Evolutionary conservation across 2,888 invertebrate genomes (phyloP), one percentile per base, ranked within the genome.

Genomic region (Celastrina argiolus): DNA sequence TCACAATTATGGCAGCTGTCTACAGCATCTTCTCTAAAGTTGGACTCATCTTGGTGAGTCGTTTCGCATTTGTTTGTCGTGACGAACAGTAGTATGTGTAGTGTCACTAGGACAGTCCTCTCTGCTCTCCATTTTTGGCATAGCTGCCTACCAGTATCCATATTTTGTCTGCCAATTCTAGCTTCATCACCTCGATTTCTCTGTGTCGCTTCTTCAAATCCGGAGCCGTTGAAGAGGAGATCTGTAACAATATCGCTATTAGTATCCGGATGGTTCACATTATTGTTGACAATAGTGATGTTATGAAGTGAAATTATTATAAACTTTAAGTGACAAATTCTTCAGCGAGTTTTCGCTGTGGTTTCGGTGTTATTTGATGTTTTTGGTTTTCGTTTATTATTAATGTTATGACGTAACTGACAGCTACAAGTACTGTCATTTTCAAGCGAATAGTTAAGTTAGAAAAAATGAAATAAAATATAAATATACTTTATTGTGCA

Each of bases 1-100:
- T 80, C 79, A 87, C 88, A 89, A 76, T 76, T 90, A 91, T 90
- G 91, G 90, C 91, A 90, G 77, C 81, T 79, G 81, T 80, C 85
- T 86, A 87, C 71, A 76, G 78, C 78, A 68, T 78, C 75, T 73
- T 78, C 77, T 71, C 70, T 71, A 72, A 81, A 79, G 80, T 82
- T 87, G 71, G 77, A 74, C 70, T 76, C 73, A 68, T 78, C 74
- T 69, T 76, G 76, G 71, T 79, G 73, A 72, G 76, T 67, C 70
- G 76, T 78, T 75, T 84, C 81, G 76, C 87, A 81, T 70, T 80
- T 80, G 69, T 75, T 76, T 74, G 83, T 78, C 72, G 80, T 73
- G 72, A 78, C 71, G 56, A 84, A 73, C 56, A 84, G 71, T 59
- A 79, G 72, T 80, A 88, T 82, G 73, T 82, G 84, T 64, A 87